Percentiles rank a stretch among this genome's conserved stretches.
Evolutionary conservation across 2,888 invertebrate species (phyloP).

Genomic region (Nycteola revayana): DNA sequence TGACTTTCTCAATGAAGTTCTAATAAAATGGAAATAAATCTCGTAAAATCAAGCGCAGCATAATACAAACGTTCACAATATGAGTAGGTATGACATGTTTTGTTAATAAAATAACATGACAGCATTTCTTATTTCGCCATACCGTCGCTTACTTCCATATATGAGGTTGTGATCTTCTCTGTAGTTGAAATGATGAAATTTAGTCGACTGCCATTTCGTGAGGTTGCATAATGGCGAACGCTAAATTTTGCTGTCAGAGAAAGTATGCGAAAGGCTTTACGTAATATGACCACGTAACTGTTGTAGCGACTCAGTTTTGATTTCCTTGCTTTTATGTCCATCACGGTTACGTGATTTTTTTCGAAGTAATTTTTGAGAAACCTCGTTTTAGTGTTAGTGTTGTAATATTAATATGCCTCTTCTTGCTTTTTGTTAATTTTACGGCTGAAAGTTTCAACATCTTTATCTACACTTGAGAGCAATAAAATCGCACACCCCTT

Average conservation of each 20-base stretch:
- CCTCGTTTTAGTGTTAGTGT: conserved; percentile 35
- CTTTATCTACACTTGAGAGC: too few relatives aligned
- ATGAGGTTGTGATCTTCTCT: conserved; percentile 67
- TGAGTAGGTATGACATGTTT: conserved; percentile 17
- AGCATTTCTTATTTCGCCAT: conserved; percentile 66
- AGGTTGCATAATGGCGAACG: conserved; percentile 69
- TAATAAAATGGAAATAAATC: conserved; percentile 14
- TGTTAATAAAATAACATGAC: conserved; percentile 30
- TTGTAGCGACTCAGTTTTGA: conserved; percentile 74
- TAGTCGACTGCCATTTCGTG: conserved; percentile 76
- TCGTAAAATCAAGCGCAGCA: conserved; percentile 4
- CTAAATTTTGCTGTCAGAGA: conserved; percentile 82
- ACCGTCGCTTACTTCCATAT: conserved; percentile 52
- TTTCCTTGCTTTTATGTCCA: conserved; percentile 78
- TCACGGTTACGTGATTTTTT: conserved; percentile 68
- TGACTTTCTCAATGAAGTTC: conserved; percentile 15
- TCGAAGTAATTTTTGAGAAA: conserved; percentile 57
- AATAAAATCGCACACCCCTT: too few relatives aligned
- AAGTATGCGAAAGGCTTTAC: conserved; percentile 81
- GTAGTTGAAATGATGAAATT: conserved; percentile 76
- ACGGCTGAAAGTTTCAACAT: conserved; percentile 3
- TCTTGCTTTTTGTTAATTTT: conserved; percentile 15
- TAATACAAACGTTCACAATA: conserved; percentile 12
- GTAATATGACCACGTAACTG: conserved; percentile 71
- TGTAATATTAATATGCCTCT: conserved; percentile 23